phyloP scores from a whole-genome alignment of 2,888 invertebrate species.

The Volucella zonaria region DNA sequence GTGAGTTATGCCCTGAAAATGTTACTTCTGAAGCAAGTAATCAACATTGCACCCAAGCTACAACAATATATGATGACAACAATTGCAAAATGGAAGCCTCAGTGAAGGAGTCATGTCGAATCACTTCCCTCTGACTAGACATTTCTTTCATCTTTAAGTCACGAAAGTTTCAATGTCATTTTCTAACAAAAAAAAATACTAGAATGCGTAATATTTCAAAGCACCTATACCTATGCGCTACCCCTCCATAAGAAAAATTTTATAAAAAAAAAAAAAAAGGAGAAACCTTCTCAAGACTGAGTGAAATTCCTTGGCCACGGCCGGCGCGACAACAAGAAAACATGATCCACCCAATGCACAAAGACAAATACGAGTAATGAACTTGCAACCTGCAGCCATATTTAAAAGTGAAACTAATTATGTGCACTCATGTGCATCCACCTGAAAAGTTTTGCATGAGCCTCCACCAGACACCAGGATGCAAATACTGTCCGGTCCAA shows the following conservation, averaged over 20 bases:
- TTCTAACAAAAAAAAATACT: not conserved
- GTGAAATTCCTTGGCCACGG: slow-evolving; percentile 50
- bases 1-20: too few species aligned
- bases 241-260: slow-evolving; percentile 2
- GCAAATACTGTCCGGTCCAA: slow-evolving; percentile 50
- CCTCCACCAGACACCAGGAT: slow-evolving; percentile 70
- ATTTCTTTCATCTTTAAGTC: not conserved
- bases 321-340: slow-evolving; percentile 50
- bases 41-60: too few species aligned
- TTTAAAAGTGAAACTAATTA: slow-evolving; percentile 74
- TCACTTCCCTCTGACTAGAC: too few species aligned
- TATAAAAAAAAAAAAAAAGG: not conserved
- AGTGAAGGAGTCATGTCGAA: too few species aligned
- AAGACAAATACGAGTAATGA: slow-evolving; percentile 47
- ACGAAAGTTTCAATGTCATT: not conserved
- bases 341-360: slow-evolving; percentile 66
- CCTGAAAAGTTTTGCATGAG: slow-evolving; percentile 64
- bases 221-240: slow-evolving; percentile 28
- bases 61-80: too few species aligned
- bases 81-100: too few species aligned
- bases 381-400: slow-evolving; percentile 72
- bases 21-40: too few species aligned
- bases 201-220: too few species aligned
- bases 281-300: slow-evolving; percentile 29
- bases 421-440: slow-evolving; percentile 72